phyloP scores from a whole-genome alignment of 2,113 vertebrate genomes.

The Leucoraja erinaceus region DNA sequence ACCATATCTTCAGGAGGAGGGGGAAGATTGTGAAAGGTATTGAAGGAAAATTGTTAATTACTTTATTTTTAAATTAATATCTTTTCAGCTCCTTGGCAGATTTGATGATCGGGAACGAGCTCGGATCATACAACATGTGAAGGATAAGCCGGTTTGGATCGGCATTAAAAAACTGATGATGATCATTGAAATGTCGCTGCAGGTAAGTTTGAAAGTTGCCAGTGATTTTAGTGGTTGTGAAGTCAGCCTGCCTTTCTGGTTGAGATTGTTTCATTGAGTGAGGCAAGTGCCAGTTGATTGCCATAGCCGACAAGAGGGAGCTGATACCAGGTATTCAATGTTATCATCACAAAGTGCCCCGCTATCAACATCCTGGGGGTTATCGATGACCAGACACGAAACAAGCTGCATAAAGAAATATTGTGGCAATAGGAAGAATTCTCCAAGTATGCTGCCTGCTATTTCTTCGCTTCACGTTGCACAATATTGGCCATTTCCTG shows the following conservation, averaged over 20 bases:
- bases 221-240: not conserved
- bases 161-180: slow-evolving; percentile 95
- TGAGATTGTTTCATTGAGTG: not conserved
- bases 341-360: too few species aligned
- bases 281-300: too few species aligned
- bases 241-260: not conserved
- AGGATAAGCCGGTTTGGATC: slow-evolving; percentile 70
- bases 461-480: too few species aligned
- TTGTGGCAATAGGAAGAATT: too few species aligned
- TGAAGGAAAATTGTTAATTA: not conserved
- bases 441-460: too few species aligned
- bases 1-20: not conserved
- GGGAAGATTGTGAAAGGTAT: not conserved
- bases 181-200: slow-evolving; percentile 92
- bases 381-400: too few species aligned
- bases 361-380: too few species aligned
- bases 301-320: too few species aligned
- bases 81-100: slow-evolving; percentile 75
- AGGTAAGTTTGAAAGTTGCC: slow-evolving; percentile 60
- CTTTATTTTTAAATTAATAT: not conserved
- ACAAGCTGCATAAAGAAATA: too few species aligned
- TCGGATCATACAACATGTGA: slow-evolving; percentile 73
- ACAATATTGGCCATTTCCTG: too few species aligned
- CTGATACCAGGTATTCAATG: too few species aligned
- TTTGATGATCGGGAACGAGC: slow-evolving; percentile 82